Evolutionary conservation across 2,797 vertebrate genomes (phyloP).

Genomic region (Pteronotus mesoamericanus): DNA sequence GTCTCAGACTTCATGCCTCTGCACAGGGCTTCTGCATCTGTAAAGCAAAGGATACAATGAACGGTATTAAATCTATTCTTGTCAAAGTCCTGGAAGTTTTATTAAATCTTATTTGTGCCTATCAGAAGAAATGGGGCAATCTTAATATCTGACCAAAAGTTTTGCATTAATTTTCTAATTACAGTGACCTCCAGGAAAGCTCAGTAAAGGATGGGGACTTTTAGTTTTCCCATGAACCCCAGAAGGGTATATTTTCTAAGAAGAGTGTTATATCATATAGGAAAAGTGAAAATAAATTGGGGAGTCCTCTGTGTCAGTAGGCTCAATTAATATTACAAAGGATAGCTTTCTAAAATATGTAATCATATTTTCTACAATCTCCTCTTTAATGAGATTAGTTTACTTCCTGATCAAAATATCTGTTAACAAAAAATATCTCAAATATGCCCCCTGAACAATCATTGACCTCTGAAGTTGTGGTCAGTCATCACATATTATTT

Average conservation of each 20-base stretch:
- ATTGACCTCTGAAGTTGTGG: background rate
- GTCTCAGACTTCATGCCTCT: background rate
- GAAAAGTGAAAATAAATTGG: background rate
- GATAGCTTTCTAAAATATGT: background rate
- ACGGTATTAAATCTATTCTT: background rate
- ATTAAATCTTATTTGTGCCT: background rate
- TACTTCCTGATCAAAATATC: background rate
- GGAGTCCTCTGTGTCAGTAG: background rate
- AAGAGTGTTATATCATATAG: background rate
- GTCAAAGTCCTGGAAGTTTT: background rate
- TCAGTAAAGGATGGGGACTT: background rate
- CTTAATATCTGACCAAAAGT: background rate
- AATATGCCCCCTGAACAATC: background rate
- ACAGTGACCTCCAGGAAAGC: background rate
- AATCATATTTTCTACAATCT: background rate
- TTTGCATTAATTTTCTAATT: background rate
- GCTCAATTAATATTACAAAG: background rate
- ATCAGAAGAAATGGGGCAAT: background rate
- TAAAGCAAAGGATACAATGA: background rate
- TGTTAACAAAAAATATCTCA: background rate
- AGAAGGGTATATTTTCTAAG: background rate
- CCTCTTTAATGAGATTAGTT: background rate
- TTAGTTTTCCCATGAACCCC: background rate
- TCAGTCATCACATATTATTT: background rate
- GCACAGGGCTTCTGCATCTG: background rate